Percentiles rank a stretch among this genome's conserved stretches.
phyloP scores from a whole-genome alignment of 2,888 invertebrate genomes.

The Leptopilina syphax region DNA sequence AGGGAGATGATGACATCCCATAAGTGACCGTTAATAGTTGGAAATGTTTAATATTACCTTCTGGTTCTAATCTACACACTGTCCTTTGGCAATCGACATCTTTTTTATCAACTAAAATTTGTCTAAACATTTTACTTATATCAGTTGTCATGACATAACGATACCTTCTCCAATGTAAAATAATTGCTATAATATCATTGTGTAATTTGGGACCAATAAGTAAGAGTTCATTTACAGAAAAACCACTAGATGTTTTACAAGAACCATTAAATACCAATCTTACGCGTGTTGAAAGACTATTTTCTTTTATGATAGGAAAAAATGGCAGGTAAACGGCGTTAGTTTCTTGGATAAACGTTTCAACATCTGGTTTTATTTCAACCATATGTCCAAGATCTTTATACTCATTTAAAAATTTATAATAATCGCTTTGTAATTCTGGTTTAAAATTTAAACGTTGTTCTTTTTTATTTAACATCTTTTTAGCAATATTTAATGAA shows the following conservation, averaged over 20 bases:
- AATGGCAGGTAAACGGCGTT: slow-evolving; percentile 34
- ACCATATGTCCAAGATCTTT: slow-evolving; percentile 50
- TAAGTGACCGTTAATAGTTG: slow-evolving; percentile 49
- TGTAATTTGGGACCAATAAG: slow-evolving; percentile 45
- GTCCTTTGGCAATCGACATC: slow-evolving; percentile 52
- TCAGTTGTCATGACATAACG: slow-evolving; percentile 49
- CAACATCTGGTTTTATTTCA: slow-evolving; percentile 10
- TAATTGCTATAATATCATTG: slow-evolving; percentile 23
- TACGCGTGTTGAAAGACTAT: slow-evolving; percentile 27
- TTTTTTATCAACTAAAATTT: slow-evolving; percentile 46
- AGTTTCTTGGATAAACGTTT: background rate
- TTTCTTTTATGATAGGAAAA: slow-evolving; percentile 39
- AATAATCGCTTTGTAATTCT: slow-evolving; percentile 48
- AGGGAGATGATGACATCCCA: slow-evolving; percentile 53
- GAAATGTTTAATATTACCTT: slow-evolving; percentile 19
- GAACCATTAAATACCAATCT: slow-evolving; percentile 48
- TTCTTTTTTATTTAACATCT: slow-evolving; percentile 58
- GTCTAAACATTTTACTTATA: slow-evolving; percentile 51
- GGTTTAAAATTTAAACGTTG: slow-evolving; percentile 52
- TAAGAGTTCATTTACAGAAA: slow-evolving; percentile 45
- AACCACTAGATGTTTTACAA: slow-evolving; percentile 42
- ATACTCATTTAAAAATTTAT: slow-evolving; percentile 51
- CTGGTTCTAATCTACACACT: slow-evolving; percentile 42
- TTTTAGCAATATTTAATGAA: slow-evolving; percentile 56
- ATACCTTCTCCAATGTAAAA: slow-evolving; percentile 46